A percentile compares a stretch with the other conserved stretches of the same genome.
Evolutionary conservation across 1,140 invertebrate species (phyloP).

Genomic region (Streblospio benedicti): DNA sequence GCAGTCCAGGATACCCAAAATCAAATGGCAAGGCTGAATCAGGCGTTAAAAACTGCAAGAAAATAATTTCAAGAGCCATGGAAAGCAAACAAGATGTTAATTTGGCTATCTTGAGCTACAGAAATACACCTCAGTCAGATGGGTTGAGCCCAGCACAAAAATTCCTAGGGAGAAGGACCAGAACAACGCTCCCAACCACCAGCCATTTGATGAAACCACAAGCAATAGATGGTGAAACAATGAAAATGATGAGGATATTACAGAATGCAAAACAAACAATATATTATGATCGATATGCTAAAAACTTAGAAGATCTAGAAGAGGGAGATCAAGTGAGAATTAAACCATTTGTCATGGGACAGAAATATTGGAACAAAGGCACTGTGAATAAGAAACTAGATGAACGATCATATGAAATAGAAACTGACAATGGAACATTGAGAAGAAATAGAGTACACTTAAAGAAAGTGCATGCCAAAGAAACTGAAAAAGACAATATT

Average conservation of each 20-base stretch:
- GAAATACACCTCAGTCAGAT: too few relatives aligned
- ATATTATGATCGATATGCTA: neutral
- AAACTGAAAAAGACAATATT: too few relatives aligned
- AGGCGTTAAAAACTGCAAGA: neutral
- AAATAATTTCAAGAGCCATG: too few relatives aligned
- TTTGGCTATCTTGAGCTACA: too few relatives aligned
- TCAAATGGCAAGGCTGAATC: conserved; percentile 6
- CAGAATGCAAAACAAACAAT: neutral
- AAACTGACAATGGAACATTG: neutral
- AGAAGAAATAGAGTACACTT: neutral
- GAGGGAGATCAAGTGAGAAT: neutral
- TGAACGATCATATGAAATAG: neutral
- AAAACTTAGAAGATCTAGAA: neutral
- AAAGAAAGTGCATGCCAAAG: too few relatives aligned
- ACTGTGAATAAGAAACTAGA: neutral
- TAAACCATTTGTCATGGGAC: neutral
- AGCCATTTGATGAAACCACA: neutral
- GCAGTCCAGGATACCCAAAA: too few relatives aligned
- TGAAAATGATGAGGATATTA: neutral
- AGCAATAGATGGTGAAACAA: neutral
- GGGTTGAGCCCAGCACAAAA: neutral
- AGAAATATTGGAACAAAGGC: neutral
- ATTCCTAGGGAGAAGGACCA: neutral
- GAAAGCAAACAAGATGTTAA: too few relatives aligned
- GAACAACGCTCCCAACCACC: neutral